These are phyloP conservation scores for Capitulum mitella DNA, from an alignment of 2,888 invertebrate genomes.

Conservation along the genomic window DNA sequence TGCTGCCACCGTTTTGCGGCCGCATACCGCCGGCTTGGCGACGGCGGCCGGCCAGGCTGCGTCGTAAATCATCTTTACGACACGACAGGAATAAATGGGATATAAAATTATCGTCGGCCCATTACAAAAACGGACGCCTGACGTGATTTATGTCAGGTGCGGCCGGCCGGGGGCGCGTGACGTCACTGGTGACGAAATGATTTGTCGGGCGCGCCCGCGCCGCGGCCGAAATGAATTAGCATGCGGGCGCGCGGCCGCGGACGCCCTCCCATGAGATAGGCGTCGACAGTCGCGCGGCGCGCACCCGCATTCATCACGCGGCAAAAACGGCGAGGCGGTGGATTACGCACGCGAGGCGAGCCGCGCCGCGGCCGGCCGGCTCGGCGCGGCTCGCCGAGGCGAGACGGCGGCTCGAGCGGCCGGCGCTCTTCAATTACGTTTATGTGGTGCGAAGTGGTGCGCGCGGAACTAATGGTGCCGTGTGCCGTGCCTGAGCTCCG, in stretches of 20 bases:
- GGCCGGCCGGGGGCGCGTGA: not conserved
- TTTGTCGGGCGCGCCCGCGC: not conserved
- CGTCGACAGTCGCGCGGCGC: not conserved
- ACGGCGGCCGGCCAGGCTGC: not conserved
- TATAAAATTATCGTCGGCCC: slow-evolving; percentile 10
- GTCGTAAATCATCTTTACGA: slow-evolving; percentile 8
- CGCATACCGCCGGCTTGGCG: not conserved
- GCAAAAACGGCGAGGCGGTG: not conserved
- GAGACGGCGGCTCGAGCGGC: not conserved
- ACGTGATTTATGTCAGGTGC: not conserved
- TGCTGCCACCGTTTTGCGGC: not conserved
- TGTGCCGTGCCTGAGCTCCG: not conserved
- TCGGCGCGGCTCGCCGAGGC: not conserved
- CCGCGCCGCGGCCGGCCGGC: not conserved
- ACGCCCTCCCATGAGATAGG: not conserved
- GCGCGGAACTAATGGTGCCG: not conserved
- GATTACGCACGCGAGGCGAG: not conserved
- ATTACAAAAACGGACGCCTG: not conserved
- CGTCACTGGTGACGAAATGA: not conserved
- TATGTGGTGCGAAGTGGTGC: not conserved
- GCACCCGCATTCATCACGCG: not conserved
- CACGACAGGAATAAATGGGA: slow-evolving; percentile 8
- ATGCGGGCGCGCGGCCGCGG: not conserved
- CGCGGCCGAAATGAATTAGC: not conserved
- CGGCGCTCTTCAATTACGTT: not conserved